Conservation (phyloP, 1,140 invertebrate genomes). For the Battus philenor region DNA sequence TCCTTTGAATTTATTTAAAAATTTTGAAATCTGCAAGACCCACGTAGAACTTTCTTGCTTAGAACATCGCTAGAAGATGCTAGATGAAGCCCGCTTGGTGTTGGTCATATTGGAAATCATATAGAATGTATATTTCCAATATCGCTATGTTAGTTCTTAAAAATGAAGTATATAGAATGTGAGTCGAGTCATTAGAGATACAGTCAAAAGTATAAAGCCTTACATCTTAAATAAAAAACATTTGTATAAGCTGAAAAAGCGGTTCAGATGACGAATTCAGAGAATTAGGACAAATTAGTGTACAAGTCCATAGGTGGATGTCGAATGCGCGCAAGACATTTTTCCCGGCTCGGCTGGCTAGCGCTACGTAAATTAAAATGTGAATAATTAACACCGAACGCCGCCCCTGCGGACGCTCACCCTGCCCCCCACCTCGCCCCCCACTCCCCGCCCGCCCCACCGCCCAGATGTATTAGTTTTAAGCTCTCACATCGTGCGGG, state of each 20-base stretch:
- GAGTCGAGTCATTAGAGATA: background rate
- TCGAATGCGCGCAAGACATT: constrained; percentile 67
- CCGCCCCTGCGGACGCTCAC: constrained; percentile 25
- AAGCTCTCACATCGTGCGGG: constrained; percentile 59
- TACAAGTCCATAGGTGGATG: constrained; percentile 40
- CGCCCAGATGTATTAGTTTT: constrained; percentile 70
- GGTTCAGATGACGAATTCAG: too few relatives aligned
- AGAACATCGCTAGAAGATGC: too few relatives aligned
- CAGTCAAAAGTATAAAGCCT: background rate
- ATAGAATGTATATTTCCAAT: too few relatives aligned
- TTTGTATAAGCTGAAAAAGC: constrained; percentile 15
- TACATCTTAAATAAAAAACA: background rate
- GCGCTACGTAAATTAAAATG: constrained; percentile 68
- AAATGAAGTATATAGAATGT: too few relatives aligned
- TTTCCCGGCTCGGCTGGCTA: constrained; percentile 48
- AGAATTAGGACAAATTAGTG: constrained; percentile 22
- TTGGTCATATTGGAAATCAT: too few relatives aligned
- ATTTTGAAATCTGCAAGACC: too few relatives aligned
- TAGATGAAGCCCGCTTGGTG: too few relatives aligned
- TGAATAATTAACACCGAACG: constrained; percentile 65
- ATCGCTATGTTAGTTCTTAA: too few relatives aligned
- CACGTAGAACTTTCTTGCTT: too few relatives aligned
- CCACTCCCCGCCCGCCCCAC: constrained; percentile 25
- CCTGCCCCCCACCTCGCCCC: constrained; percentile 15
- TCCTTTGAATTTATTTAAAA: too few relatives aligned